phyloP scores from a whole-genome alignment of 2,113 vertebrate species.

The Aspiorhynchus laticeps region DNA sequence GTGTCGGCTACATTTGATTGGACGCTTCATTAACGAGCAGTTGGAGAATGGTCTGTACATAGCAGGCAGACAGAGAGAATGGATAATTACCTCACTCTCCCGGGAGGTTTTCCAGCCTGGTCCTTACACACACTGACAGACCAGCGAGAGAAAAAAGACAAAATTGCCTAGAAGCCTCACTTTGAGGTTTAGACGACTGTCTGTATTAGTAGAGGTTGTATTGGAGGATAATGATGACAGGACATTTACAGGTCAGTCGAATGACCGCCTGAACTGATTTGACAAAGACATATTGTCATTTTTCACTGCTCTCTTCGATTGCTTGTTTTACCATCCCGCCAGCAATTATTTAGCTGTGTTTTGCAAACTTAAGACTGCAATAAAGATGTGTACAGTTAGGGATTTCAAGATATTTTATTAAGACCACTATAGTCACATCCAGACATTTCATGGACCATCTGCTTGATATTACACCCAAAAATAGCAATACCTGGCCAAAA shows the following conservation, averaged over 20 bases:
- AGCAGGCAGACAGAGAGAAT: conserved; percentile 40
- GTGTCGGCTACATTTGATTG: conserved; percentile 25
- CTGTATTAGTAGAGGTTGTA: conserved; percentile 30
- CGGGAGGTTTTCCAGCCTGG: conserved; percentile 31
- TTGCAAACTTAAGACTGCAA: neutral
- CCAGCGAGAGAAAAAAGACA: neutral
- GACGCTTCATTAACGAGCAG: conserved; percentile 44
- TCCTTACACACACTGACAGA: conserved; percentile 35
- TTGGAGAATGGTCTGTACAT: conserved; percentile 35
- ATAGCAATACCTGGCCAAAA: conserved; percentile 3
- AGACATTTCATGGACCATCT: neutral
- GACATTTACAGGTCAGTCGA: conserved; percentile 36
- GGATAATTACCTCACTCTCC: conserved; percentile 47
- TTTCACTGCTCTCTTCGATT: neutral
- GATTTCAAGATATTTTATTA: neutral
- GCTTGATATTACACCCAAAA: neutral
- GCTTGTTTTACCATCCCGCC: neutral
- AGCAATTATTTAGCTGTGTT: conserved; percentile 12
- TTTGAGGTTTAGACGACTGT: conserved; percentile 39
- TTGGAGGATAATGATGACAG: conserved; percentile 41
- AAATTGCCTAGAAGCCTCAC: conserved; percentile 30
- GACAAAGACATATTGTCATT: conserved; percentile 1
- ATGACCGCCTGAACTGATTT: neutral
- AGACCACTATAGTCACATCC: neutral
- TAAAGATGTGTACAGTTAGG: neutral